Conservation (phyloP, 2,797 vertebrate species). For the Spea hammondii region DNA sequence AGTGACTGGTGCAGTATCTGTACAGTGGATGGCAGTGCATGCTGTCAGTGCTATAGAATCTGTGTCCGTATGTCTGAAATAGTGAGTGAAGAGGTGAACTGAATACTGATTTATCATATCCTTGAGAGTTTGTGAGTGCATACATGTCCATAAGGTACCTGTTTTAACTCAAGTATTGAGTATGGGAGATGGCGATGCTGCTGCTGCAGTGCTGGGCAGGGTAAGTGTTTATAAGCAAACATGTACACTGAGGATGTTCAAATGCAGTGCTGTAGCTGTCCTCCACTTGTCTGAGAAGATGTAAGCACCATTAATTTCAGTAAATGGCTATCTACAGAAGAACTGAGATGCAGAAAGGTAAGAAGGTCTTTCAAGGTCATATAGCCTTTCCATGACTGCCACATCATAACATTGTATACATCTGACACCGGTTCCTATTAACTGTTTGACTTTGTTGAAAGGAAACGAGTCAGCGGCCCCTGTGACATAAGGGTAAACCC, state of each 20-base stretch:
- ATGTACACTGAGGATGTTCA: not conserved
- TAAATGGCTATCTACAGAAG: not conserved
- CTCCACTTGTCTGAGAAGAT: not conserved
- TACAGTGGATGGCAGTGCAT: no score
- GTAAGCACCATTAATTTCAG: conserved; percentile 12
- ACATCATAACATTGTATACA: not conserved
- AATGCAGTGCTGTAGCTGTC: not conserved
- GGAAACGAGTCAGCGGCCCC: not conserved
- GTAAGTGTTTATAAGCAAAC: not conserved
- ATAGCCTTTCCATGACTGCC: not conserved
- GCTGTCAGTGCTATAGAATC: no score
- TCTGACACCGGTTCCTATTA: conserved; percentile 51
- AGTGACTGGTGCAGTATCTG: no score
- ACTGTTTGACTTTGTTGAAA: conserved; percentile 52
- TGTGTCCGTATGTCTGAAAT: no score
- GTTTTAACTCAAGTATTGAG: no score
- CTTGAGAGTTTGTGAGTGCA: no score
- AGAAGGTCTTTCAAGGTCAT: not conserved
- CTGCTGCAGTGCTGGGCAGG: not conserved
- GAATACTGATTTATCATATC: no score
- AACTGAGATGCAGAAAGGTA: not conserved
- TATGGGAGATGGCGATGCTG: not conserved
- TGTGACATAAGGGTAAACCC: not conserved
- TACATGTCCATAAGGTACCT: no score
- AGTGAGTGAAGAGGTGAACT: no score